A percentile compares a stretch with the other conserved stretches of the same genome.
Evolutionary conservation across 1,140 invertebrate genomes (phyloP).

Genomic region (Drosophila suzukii): DNA sequence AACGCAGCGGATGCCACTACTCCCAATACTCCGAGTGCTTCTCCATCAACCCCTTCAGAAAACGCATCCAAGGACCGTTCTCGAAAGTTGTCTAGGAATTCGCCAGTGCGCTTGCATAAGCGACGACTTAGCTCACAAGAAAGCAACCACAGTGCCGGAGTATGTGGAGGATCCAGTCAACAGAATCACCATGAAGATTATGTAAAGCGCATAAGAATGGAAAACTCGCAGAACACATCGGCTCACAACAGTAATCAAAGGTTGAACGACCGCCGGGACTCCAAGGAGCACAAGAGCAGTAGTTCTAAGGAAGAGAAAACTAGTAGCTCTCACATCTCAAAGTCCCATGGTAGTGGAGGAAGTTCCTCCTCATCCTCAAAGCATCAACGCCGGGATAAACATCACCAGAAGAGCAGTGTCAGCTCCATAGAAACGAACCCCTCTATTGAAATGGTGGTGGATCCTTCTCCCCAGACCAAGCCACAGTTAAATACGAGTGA

Average conservation of each 20-base stretch:
- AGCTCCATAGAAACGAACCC: constrained; percentile 32
- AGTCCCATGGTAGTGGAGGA: constrained; percentile 44
- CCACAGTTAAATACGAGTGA: constrained; percentile 61
- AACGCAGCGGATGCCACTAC: constrained; percentile 53
- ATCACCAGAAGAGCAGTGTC: constrained; percentile 56
- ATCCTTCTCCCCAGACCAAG: constrained; percentile 15
- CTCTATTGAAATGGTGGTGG: constrained; percentile 16
- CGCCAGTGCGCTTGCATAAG: constrained; percentile 89
- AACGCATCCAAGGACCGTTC: constrained; percentile 57
- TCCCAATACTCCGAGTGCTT: background rate
- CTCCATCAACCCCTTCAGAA: constrained; percentile 19
- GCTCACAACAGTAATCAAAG: constrained; percentile 60
- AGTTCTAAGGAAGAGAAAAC: constrained; percentile 60
- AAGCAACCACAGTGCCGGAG: constrained; percentile 85
- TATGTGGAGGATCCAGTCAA: constrained; percentile 14
- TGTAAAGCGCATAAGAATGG: constrained; percentile 89
- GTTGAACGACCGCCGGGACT: constrained; percentile 88
- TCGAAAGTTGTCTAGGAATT: constrained; percentile 84
- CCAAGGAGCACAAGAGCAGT: constrained; percentile 87
- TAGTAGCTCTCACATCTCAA: constrained; percentile 37
- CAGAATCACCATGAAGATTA: constrained; percentile 86
- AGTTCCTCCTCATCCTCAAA: constrained; percentile 59
- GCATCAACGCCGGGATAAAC: constrained; percentile 63
- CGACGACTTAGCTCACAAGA: constrained; percentile 92
- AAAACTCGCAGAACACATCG: constrained; percentile 50